These are phyloP conservation scores for Notarius quadriscutis DNA, from an alignment of 2,113 vertebrate species.

Conservation along the genomic window DNA sequence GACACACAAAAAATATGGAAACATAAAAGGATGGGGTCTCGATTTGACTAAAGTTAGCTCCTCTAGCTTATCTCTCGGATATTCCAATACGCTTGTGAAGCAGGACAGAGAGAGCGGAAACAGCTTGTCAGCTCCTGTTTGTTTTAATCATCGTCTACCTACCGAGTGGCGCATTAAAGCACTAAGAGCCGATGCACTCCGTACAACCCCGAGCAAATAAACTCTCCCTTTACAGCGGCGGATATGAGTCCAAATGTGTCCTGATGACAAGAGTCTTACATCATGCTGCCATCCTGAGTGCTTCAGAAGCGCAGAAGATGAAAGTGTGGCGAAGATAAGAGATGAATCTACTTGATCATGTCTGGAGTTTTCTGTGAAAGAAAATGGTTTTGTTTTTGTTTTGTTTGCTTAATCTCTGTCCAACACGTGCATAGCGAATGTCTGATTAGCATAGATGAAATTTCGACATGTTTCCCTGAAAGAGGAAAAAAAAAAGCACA, in stretches of 20 bases:
- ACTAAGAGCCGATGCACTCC: slow-evolving; percentile 1
- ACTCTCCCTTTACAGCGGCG: background rate
- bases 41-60: slow-evolving; percentile 29
- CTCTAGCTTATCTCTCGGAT: slow-evolving; percentile 1
- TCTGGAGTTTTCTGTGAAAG: background rate
- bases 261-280: slow-evolving; percentile 12
- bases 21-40: background rate
- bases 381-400: background rate
- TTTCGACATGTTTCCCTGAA: background rate
- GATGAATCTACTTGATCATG: background rate
- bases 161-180: slow-evolving; percentile 30
- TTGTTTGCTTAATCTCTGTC: background rate
- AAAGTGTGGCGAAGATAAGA: background rate
- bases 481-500: background rate
- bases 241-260: slow-evolving; percentile 20
- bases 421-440: background rate
- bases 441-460: background rate
- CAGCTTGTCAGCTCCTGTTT: slow-evolving; percentile 37
- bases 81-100: background rate
- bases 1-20: too few relatives aligned
- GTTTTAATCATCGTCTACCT: slow-evolving; percentile 30
- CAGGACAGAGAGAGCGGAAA: background rate
- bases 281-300: slow-evolving; percentile 1
- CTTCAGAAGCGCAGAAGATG: background rate
- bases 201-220: background rate